Percentiles rank a stretch among this genome's conserved stretches.
phyloP scores from a whole-genome alignment of 2,113 vertebrate species.

The Festucalex cinctus region DNA sequence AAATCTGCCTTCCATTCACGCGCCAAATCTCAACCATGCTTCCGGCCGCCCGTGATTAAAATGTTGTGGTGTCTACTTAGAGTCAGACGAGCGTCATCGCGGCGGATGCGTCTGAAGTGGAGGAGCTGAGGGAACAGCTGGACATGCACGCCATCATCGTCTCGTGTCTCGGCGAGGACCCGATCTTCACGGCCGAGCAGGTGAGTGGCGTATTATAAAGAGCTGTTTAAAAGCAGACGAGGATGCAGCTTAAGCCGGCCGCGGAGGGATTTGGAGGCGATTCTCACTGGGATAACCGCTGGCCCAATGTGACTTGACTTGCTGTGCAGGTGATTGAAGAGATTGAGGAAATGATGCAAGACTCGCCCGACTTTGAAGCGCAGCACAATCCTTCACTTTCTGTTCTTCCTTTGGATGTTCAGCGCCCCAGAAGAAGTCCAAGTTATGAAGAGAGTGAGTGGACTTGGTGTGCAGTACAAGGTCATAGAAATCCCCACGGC shows the following conservation, averaged over 20 bases:
- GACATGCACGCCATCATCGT: slow-evolving; percentile 97
- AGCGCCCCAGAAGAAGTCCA: slow-evolving; percentile 73
- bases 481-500: neutral
- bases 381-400: slow-evolving; percentile 79
- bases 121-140: slow-evolving; percentile 92
- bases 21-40: slow-evolving; percentile 44
- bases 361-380: slow-evolving; percentile 84
- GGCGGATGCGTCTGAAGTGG: slow-evolving; percentile 85
- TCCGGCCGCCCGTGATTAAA: slow-evolving; percentile 51
- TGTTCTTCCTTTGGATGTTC: slow-evolving; percentile 80
- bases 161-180: slow-evolving; percentile 86
- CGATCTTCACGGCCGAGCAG: slow-evolving; percentile 94
- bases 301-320: slow-evolving; percentile 8
- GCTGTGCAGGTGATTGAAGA: slow-evolving; percentile 90
- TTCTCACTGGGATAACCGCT: neutral
- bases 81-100: slow-evolving; percentile 68
- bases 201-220: slow-evolving; percentile 57
- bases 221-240: slow-evolving; percentile 1
- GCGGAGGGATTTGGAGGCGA: slow-evolving; percentile 1
- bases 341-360: slow-evolving; percentile 98
- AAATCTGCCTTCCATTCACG: slow-evolving; percentile 36
- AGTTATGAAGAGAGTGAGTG: slow-evolving; percentile 85
- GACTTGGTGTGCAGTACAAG: neutral
- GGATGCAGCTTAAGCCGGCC: slow-evolving; percentile 16
- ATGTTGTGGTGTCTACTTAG: slow-evolving; percentile 53